These are phyloP conservation scores for Daktulosphaira vitifoliae DNA, from an alignment of 1,140 invertebrate species.

Conservation along the genomic window DNA sequence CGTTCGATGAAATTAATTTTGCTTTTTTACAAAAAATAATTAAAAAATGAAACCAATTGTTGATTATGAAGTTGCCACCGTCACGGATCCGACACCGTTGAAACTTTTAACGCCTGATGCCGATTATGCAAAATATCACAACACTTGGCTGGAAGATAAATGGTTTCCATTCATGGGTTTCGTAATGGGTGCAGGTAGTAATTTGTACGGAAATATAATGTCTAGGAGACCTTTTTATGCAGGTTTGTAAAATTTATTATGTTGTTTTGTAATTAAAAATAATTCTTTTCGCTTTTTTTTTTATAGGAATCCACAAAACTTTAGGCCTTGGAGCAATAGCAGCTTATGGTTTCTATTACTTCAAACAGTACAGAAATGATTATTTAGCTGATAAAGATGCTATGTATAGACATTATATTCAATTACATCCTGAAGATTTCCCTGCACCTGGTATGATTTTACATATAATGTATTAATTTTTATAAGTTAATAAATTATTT, in stretches of 20 bases:
- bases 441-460: constrained; percentile 47
- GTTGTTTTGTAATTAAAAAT: background rate
- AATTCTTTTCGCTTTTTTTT: no score
- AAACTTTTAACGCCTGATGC: background rate
- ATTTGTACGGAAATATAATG: background rate
- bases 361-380: constrained; percentile 34
- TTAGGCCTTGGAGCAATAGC: background rate
- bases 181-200: background rate
- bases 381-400: constrained; percentile 55
- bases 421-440: constrained; percentile 62
- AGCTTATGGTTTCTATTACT: background rate
- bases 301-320: background rate
- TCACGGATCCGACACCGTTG: background rate
- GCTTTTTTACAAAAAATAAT: no score
- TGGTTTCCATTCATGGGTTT: constrained; percentile 27
- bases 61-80: background rate
- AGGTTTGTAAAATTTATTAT: background rate
- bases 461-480: background rate
- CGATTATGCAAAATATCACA: constrained; percentile 6
- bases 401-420: constrained; percentile 57
- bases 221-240: background rate
- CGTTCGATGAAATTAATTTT: no score
- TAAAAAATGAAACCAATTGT: constrained; percentile 20
- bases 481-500: no score
- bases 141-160: constrained; percentile 22